Base-by-base conservation (phyloP, 2,113 vertebrate species). In the Tachycineta bicolor region DNA sequence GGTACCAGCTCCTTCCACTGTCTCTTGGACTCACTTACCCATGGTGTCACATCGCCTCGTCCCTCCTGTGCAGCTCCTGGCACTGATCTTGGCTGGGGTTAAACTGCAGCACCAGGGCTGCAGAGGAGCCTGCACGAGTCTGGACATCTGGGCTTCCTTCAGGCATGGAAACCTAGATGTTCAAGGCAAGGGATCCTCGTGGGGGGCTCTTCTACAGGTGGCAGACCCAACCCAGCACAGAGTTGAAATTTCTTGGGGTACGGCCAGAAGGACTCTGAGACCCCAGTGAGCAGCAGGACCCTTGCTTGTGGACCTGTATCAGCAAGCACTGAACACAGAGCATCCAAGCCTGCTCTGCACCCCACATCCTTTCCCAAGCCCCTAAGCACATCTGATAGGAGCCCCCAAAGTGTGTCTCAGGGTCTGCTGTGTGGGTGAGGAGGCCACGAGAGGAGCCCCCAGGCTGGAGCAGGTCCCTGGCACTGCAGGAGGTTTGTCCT, bases 71-170 rank as follows among this genome's bases (percentile, higher is more conserved):
- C 75, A 64, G 63, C 17, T 73, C 58, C 62, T 86, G 52, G 33
- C 9, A 10, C 59, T 46, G 17, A 11, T 14, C 34, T 41, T 34
- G 62, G 17, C 55, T 41, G 46, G 25, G 21, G 14, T 69, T 41
- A 41, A 60, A 41, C 12, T 29, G 18, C 47, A 34, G 0, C 46
- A 10, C 24, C n/a, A 1, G 37, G 26, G 29, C n/a, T 74, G 46
- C 7, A n/a, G 74, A 50, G 44, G 17, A 53, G 6, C 16, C 44
- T 28, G 53, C 0, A 0, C 3, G 4, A 4, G 2, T 41, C 53
- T 78, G 39, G 23, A 11, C 6, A 0, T 1, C n/a, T 63, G 44
- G 34, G 23, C 23, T 56, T 39, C 24, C 43, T 39, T 65, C 60
- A 2, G 21, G 34, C 18, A 3, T 13, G 58, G 41, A 53, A 79